Evolutionary conservation across 1,140 invertebrate genomes (phyloP), one percentile per base, ranked within the genome.

Genomic region (Drosophila pruinosa): DNA sequence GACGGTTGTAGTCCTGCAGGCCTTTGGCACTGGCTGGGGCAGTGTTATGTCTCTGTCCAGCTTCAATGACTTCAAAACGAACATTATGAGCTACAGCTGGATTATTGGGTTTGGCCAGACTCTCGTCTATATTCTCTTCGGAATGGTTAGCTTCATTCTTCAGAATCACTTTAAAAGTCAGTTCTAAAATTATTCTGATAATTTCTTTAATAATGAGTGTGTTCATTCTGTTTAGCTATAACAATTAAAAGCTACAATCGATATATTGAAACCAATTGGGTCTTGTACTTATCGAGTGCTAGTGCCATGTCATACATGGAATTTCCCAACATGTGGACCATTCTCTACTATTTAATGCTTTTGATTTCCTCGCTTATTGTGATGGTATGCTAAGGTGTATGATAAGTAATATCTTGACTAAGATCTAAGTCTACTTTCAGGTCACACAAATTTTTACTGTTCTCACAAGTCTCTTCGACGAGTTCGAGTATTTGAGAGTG

Each of bases 21-120:
- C 97, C 0, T 94, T 98, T 1, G 97, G 97, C 0, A 96, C 96
- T 7, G 97, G 97, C 2, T 98, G 97, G 94, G 97, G 97, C 52
- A 96, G 96, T 17, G 95, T 98, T 77, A 93, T 98, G 4, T 95
- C 96, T 31, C 96, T 97, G 92, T 96, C 97, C 8, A 97, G 96
- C 90, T 98, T 97, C 80, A 98, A 98, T 90, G 93, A 93, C 56
- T 98, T 98, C 81, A 93, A 95, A 75, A 97, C 98, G 75, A 96
- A 98, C 41, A 80, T 91, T 4, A 91, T 86, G 75, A 50, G 26
- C 22, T 75, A 79, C 8, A 89, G 86, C 59, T 91, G 86, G 86
- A 52, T 86, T 1, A 82, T 90, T 24, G 65, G 71, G 34, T 68
- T 90, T n/a, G 89, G 75, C 0, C 86, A 89, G 50, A 59, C 77